Evolutionary conservation across 2,888 invertebrate genomes (phyloP).

Genomic region (Cosmorhoe ocellata): DNA sequence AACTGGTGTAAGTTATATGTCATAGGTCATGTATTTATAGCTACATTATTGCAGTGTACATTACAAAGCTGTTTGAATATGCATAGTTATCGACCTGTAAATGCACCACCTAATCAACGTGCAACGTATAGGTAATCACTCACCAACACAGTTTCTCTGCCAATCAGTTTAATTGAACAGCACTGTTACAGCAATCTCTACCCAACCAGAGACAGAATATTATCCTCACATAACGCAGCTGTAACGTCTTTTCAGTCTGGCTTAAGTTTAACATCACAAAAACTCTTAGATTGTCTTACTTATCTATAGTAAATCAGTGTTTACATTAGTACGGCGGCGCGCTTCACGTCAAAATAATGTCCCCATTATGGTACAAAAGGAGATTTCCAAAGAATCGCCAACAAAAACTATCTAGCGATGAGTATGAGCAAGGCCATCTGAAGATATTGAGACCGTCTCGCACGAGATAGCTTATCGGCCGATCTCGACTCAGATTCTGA

Average conservation of each 20-base stretch:
- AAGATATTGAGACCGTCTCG: constrained; percentile 81
- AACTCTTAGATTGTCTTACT: constrained; percentile 71
- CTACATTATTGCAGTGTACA: neutral
- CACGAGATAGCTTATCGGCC: constrained; percentile 77
- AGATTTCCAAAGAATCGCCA: constrained; percentile 73
- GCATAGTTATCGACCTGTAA: constrained; percentile 16
- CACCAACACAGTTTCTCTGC: constrained; percentile 10
- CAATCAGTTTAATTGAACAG: constrained; percentile 29
- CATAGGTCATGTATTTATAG: constrained; percentile 2
- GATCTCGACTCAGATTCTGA: constrained; percentile 78
- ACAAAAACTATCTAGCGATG: constrained; percentile 76
- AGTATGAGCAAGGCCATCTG: constrained; percentile 81
- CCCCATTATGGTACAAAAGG: constrained; percentile 79
- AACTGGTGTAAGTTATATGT: no score
- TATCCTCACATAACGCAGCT: constrained; percentile 5
- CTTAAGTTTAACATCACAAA: constrained; percentile 52
- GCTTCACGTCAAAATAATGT: constrained; percentile 81
- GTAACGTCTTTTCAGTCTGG: constrained; percentile 14
- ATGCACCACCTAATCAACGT: constrained; percentile 28
- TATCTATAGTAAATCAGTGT: constrained; percentile 79
- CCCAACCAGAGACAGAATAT: constrained; percentile 1
- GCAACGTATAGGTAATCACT: constrained; percentile 17
- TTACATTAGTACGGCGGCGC: constrained; percentile 74
- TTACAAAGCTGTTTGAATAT: constrained; percentile 11
- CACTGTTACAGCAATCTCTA: constrained; percentile 13